Evolutionary conservation across 2,888 invertebrate species (phyloP).

Genomic region (Chrysomela aeneicollis): DNA sequence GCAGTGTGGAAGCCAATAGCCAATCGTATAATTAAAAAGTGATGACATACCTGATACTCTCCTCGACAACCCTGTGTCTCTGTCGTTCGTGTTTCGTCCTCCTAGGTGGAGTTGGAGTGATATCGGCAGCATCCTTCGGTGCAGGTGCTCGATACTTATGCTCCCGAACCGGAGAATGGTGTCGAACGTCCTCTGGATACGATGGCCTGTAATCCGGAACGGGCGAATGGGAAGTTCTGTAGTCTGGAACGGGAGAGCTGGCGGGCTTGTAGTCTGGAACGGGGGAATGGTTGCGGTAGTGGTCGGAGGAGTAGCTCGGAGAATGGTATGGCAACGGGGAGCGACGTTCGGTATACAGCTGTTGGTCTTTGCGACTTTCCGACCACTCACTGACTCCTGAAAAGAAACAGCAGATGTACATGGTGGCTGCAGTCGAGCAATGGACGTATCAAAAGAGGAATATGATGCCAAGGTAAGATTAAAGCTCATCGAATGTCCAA

Average conservation of each 20-base stretch:
- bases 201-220: constrained; percentile 42
- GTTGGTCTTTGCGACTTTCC: constrained; percentile 64
- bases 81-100: constrained; percentile 65
- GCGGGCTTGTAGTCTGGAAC: constrained; percentile 45
- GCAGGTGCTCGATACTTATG: constrained; percentile 46
- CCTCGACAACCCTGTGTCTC: constrained; percentile 59
- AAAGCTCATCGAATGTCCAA: no score
- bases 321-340: constrained; percentile 43
- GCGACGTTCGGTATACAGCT: constrained; percentile 40
- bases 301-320: constrained; percentile 33
- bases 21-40: no score
- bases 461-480: no score
- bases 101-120: constrained; percentile 72
- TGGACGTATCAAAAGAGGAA: no score
- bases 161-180: constrained; percentile 39
- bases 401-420: constrained; percentile 10
- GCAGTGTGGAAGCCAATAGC: no score
- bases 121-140: constrained; percentile 45
- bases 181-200: not conserved
- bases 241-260: constrained; percentile 49
- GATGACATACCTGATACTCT: constrained; percentile 55
- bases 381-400: constrained; percentile 82
- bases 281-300: constrained; percentile 43
- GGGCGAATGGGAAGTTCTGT: constrained; percentile 45
- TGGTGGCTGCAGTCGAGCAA: not conserved